Conservation (phyloP, 2,113 vertebrate species). For the Odontesthes bonariensis region DNA sequence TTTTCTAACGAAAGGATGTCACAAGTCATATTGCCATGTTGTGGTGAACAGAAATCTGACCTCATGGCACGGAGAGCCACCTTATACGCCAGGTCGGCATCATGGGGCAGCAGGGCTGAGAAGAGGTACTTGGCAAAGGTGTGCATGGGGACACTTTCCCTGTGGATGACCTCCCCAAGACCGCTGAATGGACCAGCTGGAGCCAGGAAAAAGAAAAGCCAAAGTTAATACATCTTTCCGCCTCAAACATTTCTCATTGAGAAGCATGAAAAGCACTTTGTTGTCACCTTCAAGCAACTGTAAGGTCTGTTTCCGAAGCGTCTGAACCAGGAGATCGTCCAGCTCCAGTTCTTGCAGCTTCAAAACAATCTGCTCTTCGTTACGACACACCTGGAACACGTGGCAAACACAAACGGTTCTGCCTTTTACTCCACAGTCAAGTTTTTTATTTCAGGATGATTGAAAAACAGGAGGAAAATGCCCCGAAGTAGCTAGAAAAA, state of each 20-base stretch:
- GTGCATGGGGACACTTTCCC: conserved; percentile 98
- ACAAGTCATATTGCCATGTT: not conserved
- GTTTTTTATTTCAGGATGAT: not conserved
- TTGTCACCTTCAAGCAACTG: conserved; percentile 94
- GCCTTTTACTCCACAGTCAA: not conserved
- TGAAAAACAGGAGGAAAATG: not conserved
- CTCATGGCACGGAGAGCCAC: conserved; percentile 97
- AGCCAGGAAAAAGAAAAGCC: conserved; percentile 13
- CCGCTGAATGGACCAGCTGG: conserved; percentile 97
- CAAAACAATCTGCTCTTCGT: conserved; percentile 95
- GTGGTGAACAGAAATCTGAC: conserved; percentile 72
- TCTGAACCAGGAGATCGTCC: conserved; percentile 92
- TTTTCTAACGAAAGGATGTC: not conserved
- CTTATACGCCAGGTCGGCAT: conserved; percentile 96
- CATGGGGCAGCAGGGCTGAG: conserved; percentile 94
- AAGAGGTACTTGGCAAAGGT: conserved; percentile 99
- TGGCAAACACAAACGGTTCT: not conserved
- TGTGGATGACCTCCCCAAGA: conserved; percentile 96
- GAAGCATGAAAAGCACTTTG: not conserved
- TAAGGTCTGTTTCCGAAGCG: conserved; percentile 92
- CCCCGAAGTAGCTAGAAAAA: not conserved
- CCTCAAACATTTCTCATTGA: not conserved
- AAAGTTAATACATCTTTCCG: not conserved
- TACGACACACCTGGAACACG: conserved; percentile 88
- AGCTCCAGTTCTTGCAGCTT: conserved; percentile 95